phyloP scores from a whole-genome alignment of 1,140 invertebrate genomes.

The Meloidogyne chitwoodi region DNA sequence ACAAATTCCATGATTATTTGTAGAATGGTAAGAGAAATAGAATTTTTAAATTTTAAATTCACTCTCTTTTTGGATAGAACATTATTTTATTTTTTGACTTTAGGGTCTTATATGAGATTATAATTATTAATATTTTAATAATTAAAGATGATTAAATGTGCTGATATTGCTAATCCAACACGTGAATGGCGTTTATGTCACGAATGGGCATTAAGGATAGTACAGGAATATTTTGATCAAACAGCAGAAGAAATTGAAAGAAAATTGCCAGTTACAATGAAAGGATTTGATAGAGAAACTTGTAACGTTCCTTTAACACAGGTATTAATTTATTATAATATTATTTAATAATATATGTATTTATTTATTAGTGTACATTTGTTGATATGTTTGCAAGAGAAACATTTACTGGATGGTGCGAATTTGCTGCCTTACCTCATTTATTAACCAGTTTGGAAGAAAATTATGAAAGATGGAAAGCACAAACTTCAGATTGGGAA shows the following conservation, averaged over 20 bases:
- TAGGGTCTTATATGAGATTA: neutral
- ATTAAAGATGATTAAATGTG: constrained; percentile 52
- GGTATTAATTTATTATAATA: neutral
- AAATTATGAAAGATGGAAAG: constrained; percentile 54
- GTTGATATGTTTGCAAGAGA: constrained; percentile 60
- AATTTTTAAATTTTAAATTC: no score
- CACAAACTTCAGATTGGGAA: constrained; percentile 38
- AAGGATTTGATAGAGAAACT: constrained; percentile 57
- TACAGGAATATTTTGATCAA: constrained; percentile 60
- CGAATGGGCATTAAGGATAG: constrained; percentile 56
- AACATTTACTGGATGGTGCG: constrained; percentile 53
- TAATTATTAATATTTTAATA: neutral
- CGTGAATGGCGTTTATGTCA: constrained; percentile 56
- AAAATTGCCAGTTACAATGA: constrained; percentile 57
- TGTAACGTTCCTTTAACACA: constrained; percentile 57
- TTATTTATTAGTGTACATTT: constrained; percentile 27
- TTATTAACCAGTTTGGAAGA: constrained; percentile 45
- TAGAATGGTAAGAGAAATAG: constrained; percentile 39
- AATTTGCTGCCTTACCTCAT: constrained; percentile 54
- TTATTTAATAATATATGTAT: no score
- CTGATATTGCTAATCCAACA: constrained; percentile 57
- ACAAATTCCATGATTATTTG: constrained; percentile 56
- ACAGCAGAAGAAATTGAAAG: constrained; percentile 56
- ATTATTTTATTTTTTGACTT: no score
- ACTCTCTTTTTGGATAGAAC: no score